Evolutionary conservation across 2,797 vertebrate genomes (phyloP), one percentile per base, ranked within the genome.

Genomic region (Notolepis coatsorum): DNA sequence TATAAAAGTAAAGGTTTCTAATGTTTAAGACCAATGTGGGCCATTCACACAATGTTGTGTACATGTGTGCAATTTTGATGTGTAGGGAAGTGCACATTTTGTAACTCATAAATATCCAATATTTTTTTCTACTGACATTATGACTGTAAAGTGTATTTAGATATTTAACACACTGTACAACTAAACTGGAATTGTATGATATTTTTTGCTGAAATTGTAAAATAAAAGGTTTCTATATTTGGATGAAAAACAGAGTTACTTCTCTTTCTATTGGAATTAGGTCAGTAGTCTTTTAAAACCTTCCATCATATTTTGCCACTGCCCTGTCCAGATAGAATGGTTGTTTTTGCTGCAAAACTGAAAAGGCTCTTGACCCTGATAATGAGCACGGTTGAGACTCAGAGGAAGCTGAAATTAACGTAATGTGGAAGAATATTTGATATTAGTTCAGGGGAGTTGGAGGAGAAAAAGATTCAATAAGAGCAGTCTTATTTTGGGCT

Each of bases 211-310:
- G 86, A 75, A 65, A 84, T 71, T 92, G 85, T 88, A 84, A 86
- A 90, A 89, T 90, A 88, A 88, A 89, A 65, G 62, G 73, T 85
- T 91, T 92, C 77, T 91, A 91, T 92, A 91, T 91, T 92, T 92
- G 81, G 85, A 91, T 46, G 64, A 87, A 80, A 46, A 28, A 0
- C 1, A 13, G n/a, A 41, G 25, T 20, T 45, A 21, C 12, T 3
- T 21, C 6, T 43, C 7, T 43, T 8, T 21, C 7, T 35, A 12
- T 35, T 7, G 13, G 13, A 35, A 35, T n/a, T n/a, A n/a, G n/a
- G n/a, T n/a, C n/a, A n/a, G n/a, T n/a, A n/a, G n/a, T n/a, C n/a
- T n/a, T n/a, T n/a, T n/a, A n/a, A n/a, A n/a, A n/a, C n/a, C n/a
- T n/a, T n/a, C n/a, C n/a, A n/a, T n/a, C n/a, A n/a, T n/a, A n/a